Base-by-base conservation (phyloP, 1,140 invertebrate species). In the Chlorops oryzae region DNA sequence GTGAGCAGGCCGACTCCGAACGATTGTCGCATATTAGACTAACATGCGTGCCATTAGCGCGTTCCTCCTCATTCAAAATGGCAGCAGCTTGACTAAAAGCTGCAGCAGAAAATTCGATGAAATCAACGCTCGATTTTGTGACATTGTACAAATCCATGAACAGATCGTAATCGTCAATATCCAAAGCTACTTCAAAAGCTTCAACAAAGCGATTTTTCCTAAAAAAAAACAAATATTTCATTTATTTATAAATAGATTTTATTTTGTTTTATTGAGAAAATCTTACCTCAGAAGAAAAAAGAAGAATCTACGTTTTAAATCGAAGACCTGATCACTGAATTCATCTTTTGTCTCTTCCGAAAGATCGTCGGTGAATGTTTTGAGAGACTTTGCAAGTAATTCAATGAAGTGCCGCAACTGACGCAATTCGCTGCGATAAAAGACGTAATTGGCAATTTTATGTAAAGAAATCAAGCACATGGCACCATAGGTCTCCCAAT, bases 101-200 rank as follows among this genome's bases (percentile, higher is more conserved):
- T 28, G 87, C 87, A 23, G 77, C 78, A 1, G 88, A 86, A 61
- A 93, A 80, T 55, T 83, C 81, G 1, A 54, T 48, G 12, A 74
- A 74, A 53, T 86, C 82, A 18, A 80, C 81, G 50, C 82, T 78
- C 46, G 81, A 77, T 49, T 81, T 72, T 23, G 89, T 88, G 52
- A 87, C 82, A 72, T 86, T 88, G 63, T 89, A 83, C 34, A 92
- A 80, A 74, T 93, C 89, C 81, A 88, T 82, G 60, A 89, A 90
- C 28, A 89, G 77, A 74, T 90, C 87, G 61, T 86, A 84, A 64
- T 88, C 85, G 24, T 80, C 80, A 46, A 94, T 77, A 69, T 93
- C 89, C 57, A 92, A 86, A 13, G 88, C 90, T 40, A 94, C 73
- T 50, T 88, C 80, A 61, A 91, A 88, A 9, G 90, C 89, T 63